phyloP scores from a whole-genome alignment of 2,888 invertebrate species.

The Plagiodera versicolora region DNA sequence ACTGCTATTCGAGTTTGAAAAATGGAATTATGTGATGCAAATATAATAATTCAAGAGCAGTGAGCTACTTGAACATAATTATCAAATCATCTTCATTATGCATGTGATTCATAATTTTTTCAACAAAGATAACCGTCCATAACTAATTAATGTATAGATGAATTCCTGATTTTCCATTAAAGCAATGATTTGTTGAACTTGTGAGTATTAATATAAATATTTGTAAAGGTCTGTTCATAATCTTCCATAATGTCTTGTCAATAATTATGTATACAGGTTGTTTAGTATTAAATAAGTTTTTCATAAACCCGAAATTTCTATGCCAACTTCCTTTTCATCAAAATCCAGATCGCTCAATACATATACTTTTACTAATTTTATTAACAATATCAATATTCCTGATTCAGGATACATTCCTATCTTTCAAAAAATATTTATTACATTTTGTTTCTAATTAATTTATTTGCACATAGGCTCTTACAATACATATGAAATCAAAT shows the following conservation, averaged over 20 bases:
- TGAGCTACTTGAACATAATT: not conserved
- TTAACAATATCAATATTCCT: no score
- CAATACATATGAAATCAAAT: no score
- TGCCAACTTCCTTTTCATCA: not conserved
- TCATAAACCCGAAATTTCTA: constrained; percentile 4
- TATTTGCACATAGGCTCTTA: no score
- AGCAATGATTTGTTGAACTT: constrained; percentile 16
- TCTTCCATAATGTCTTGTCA: constrained; percentile 52
- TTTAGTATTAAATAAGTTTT: constrained; percentile 21
- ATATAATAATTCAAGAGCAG: not conserved
- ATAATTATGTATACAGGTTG: constrained; percentile 45
- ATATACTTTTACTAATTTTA: no score
- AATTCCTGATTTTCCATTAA: not conserved
- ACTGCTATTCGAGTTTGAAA: not conserved
- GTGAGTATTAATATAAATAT: constrained; percentile 33
- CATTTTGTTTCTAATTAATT: no score
- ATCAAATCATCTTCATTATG: not conserved
- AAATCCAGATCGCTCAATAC: no score
- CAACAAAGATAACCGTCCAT: constrained; percentile 19
- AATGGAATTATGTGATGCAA: constrained; percentile 18
- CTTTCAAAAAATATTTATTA: no score
- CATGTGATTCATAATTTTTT: constrained; percentile 7
- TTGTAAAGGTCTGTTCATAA: constrained; percentile 49
- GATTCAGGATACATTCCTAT: no score
- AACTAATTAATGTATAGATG: not conserved